These are phyloP conservation scores for Anastatus disparis DNA, from an alignment of 1,140 invertebrate species.

Conservation along the genomic window DNA sequence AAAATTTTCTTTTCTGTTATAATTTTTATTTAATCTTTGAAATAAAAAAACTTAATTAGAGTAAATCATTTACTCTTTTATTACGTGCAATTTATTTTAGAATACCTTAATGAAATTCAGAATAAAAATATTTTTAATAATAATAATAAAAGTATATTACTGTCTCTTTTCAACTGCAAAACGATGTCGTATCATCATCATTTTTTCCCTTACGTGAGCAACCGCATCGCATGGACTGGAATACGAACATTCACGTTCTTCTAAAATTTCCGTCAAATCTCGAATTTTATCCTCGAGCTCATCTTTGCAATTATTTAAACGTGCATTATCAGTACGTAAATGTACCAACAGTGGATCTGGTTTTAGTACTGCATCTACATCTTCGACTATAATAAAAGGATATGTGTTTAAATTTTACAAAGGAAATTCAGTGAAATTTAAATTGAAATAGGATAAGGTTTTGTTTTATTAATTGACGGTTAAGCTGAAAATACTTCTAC, in stretches of 20 bases:
- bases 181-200: slow-evolving; percentile 46
- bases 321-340: slow-evolving; percentile 54
- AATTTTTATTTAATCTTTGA: too few relatives aligned
- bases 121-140: too few relatives aligned
- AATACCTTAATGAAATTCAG: too few relatives aligned
- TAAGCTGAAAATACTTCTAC: too few relatives aligned
- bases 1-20: too few relatives aligned
- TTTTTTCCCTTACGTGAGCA: slow-evolving; percentile 49
- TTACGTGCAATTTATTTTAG: too few relatives aligned
- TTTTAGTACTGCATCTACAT: slow-evolving; percentile 29
- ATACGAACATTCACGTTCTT: slow-evolving; percentile 47
- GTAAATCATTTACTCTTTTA: too few relatives aligned
- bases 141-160: too few relatives aligned
- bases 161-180: slow-evolving; percentile 53
- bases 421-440: neutral
- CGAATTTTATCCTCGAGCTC: slow-evolving; percentile 54
- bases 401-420: neutral
- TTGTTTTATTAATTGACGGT: too few relatives aligned
- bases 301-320: slow-evolving; percentile 51
- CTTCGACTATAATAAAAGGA: neutral
- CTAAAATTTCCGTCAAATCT: slow-evolving; percentile 52
- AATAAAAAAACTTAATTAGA: too few relatives aligned
- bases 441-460: too few relatives aligned
- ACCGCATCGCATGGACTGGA: slow-evolving; percentile 47
- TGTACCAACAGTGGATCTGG: slow-evolving; percentile 56